A percentile compares a stretch with the other conserved stretches of the same genome.
Evolutionary conservation across 2,888 invertebrate species (phyloP).

Genomic region (Malthinus flaveolus): DNA sequence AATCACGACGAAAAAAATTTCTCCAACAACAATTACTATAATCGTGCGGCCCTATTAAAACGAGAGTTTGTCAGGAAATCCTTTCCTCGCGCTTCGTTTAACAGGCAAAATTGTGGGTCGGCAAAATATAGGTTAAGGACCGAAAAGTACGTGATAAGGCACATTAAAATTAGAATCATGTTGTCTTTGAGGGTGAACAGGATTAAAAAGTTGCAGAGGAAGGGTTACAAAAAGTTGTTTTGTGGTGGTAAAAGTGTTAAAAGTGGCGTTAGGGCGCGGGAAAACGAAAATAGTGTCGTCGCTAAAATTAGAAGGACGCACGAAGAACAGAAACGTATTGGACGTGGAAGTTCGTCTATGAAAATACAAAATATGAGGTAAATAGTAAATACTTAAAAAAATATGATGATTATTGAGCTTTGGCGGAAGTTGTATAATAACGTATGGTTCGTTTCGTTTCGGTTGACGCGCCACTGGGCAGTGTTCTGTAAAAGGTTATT

Average conservation of each 20-base stretch:
- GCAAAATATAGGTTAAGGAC: constrained; percentile 47
- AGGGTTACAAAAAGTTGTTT: constrained; percentile 20
- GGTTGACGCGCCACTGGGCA: too few relatives aligned
- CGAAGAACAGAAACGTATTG: constrained; percentile 51
- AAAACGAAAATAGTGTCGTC: constrained; percentile 24
- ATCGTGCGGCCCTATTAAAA: background rate
- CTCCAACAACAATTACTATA: constrained; percentile 10
- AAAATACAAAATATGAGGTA: constrained; percentile 56
- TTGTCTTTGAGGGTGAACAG: constrained; percentile 66
- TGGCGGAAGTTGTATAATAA: constrained; percentile 25
- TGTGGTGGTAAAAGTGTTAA: background rate
- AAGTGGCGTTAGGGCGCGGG: constrained; percentile 2
- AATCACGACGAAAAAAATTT: constrained; percentile 16
- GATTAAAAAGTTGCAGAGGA: constrained; percentile 54
- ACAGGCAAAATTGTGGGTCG: constrained; percentile 7
- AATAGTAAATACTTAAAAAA: background rate
- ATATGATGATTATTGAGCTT: background rate
- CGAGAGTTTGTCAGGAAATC: background rate
- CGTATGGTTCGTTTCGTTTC: constrained; percentile 21
- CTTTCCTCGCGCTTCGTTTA: background rate
- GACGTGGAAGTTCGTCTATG: constrained; percentile 51
- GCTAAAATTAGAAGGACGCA: constrained; percentile 42
- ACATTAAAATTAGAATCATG: constrained; percentile 69
- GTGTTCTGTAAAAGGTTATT: too few relatives aligned
- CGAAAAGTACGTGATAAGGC: constrained; percentile 64